Conservation (phyloP, 2,797 vertebrate species). For the Pseudochirops corinnae region DNA sequence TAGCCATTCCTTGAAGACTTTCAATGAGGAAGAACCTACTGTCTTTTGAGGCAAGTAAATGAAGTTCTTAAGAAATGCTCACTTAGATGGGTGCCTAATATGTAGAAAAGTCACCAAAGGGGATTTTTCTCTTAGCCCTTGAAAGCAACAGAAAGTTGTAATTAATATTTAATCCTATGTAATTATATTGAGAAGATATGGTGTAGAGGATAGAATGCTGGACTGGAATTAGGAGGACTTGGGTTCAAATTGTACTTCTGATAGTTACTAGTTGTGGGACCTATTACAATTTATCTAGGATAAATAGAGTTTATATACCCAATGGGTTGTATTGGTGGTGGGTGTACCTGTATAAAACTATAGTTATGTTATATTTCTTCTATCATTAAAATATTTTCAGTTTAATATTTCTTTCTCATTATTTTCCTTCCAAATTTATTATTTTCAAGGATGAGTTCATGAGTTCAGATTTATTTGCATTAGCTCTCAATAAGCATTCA, state of each 20-base stretch:
- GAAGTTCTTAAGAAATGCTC: constrained; percentile 32
- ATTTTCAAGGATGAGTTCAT: neutral
- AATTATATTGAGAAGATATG: neutral
- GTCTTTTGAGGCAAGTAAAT: neutral
- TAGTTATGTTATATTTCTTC: neutral
- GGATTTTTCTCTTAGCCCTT: neutral
- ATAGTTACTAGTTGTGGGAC: neutral
- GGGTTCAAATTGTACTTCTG: neutral
- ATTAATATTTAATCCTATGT: neutral
- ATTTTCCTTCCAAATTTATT: no score
- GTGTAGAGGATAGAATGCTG: neutral
- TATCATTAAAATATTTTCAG: neutral
- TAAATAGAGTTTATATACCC: neutral
- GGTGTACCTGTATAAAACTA: neutral
- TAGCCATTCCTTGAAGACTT: neutral
- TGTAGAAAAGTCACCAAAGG: neutral
- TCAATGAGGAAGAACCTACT: neutral
- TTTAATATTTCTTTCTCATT: neutral
- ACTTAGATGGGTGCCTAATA: neutral
- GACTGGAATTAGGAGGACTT: neutral
- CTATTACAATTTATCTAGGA: neutral
- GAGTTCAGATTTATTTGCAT: neutral
- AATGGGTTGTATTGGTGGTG: neutral
- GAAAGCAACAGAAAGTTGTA: neutral
- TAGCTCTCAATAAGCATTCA: neutral